Conservation (phyloP, 2,113 vertebrate species). For the Apteryx mantelli region DNA sequence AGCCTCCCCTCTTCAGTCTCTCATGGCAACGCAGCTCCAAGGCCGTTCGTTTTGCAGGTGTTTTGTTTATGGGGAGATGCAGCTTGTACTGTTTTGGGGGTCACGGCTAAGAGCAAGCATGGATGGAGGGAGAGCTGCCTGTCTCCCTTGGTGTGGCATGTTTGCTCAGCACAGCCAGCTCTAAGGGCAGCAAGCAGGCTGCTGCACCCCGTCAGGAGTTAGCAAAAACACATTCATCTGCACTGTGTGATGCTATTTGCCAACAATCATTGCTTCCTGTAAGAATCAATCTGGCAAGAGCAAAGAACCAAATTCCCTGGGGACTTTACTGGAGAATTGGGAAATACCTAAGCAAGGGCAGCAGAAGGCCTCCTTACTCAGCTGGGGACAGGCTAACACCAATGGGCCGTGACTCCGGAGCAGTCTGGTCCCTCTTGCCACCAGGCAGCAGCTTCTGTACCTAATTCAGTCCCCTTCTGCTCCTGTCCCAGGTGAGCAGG, state of each 20-base stretch:
- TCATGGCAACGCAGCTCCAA: background rate
- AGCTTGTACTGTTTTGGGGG: too few relatives aligned
- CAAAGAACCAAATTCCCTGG: background rate
- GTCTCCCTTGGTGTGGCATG: background rate
- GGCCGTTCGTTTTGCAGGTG: background rate
- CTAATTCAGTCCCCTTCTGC: background rate
- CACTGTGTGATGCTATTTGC: background rate
- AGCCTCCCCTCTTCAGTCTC: background rate
- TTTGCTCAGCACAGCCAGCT: background rate
- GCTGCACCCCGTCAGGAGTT: background rate
- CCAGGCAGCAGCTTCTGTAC: background rate
- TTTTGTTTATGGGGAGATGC: fast-evolving
- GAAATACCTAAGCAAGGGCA: background rate
- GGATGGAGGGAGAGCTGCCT: background rate
- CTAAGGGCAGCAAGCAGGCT: background rate
- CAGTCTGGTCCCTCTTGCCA: background rate
- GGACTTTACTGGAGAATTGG: background rate
- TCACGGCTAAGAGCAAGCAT: background rate
- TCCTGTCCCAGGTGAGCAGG: background rate
- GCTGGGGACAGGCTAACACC: background rate
- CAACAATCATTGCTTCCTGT: too few relatives aligned
- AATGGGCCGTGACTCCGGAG: background rate
- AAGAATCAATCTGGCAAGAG: background rate
- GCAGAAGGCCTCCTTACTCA: background rate
- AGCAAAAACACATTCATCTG: background rate